phyloP scores from a whole-genome alignment of 1,140 invertebrate species.

The Parapsyche elsis region DNA sequence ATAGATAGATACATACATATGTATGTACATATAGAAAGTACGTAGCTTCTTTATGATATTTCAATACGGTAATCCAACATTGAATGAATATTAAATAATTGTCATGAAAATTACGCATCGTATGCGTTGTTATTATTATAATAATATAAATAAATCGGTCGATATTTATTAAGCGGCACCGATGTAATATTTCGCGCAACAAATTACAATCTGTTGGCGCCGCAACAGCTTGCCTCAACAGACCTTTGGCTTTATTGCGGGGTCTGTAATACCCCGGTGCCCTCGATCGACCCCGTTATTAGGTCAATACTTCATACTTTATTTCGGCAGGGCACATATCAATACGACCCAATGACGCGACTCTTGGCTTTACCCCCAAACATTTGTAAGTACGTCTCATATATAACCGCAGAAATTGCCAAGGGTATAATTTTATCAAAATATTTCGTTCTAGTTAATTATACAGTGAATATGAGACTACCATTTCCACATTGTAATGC shows the following conservation, averaged over 20 bases:
- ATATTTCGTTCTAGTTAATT: neutral
- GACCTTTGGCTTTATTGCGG: conserved; percentile 28
- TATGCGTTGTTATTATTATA: conserved; percentile 4
- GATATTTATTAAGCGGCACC: conserved; percentile 40
- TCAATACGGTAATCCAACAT: too few species aligned
- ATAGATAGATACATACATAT: too few species aligned
- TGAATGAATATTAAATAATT: too few species aligned
- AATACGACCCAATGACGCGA: neutral
- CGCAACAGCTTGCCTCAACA: conserved; percentile 14
- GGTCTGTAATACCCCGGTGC: conserved; percentile 1
- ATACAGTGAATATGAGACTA: neutral
- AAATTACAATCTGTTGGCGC: conserved; percentile 40
- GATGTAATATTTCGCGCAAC: conserved; percentile 47
- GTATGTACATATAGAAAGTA: too few species aligned
- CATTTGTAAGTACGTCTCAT: too few species aligned
- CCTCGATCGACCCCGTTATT: conserved; percentile 43
- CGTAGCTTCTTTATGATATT: too few species aligned
- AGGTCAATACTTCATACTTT: conserved; percentile 52
- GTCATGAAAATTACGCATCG: neutral
- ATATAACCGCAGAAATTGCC: neutral
- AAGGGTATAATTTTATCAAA: neutral
- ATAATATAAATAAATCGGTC: conserved; percentile 41
- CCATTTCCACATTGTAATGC: neutral
- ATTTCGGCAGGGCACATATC: conserved; percentile 43
- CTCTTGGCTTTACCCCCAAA: too few species aligned